Percentiles rank a stretch among this genome's conserved stretches.
phyloP scores from a whole-genome alignment of 2,113 vertebrate species.

The Cebidichthys violaceus region DNA sequence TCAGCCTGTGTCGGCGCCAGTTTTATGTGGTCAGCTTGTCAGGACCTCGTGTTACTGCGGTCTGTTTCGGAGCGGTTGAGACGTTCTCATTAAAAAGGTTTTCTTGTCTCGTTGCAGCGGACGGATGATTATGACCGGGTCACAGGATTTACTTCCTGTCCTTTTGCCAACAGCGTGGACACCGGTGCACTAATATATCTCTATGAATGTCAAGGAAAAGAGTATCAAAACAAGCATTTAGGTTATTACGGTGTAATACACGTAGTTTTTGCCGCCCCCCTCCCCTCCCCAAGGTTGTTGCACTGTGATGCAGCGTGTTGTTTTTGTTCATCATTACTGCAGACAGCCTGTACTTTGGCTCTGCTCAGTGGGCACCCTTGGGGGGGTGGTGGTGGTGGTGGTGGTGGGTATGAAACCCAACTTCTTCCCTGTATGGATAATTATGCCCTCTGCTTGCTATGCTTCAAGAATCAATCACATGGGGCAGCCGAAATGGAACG shows the following conservation, averaged over 20 bases:
- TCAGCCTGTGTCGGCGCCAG: background rate
- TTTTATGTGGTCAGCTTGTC: background rate
- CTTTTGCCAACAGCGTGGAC: background rate
- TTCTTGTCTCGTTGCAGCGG: background rate
- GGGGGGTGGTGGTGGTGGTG: no score
- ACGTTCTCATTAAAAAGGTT: background rate
- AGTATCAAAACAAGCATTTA: background rate
- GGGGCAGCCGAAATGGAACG: slow-evolving; percentile 25
- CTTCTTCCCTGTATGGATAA: slow-evolving; percentile 45
- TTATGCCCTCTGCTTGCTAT: slow-evolving; percentile 48
- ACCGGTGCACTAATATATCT: background rate
- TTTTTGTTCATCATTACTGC: slow-evolving; percentile 35
- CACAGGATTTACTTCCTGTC: background rate
- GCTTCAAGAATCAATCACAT: slow-evolving; percentile 33
- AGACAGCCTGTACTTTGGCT: slow-evolving; percentile 25
- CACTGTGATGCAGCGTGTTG: slow-evolving; percentile 29
- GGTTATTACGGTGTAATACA: background rate
- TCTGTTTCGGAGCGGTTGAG: background rate
- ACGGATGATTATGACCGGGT: background rate
- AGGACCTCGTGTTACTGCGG: background rate
- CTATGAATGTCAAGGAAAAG: background rate
- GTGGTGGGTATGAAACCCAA: slow-evolving; percentile 36
- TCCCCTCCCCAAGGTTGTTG: background rate
- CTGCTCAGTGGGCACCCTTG: slow-evolving; percentile 15
- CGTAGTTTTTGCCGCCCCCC: background rate